Conservation (phyloP, 2,888 invertebrate genomes). For the Adelphocoris suturalis region DNA sequence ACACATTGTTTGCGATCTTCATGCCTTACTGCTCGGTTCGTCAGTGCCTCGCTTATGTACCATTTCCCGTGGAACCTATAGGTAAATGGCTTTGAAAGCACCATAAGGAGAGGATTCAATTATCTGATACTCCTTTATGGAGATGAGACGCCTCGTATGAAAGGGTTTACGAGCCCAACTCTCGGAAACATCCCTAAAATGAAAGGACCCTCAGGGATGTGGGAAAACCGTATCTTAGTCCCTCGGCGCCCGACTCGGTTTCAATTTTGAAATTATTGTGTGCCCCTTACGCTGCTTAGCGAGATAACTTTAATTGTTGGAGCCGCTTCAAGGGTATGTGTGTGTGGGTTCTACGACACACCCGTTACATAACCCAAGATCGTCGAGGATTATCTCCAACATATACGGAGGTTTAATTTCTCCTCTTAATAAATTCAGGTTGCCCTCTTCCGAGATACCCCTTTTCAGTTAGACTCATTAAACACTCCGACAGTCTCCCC, state of each 20-base stretch:
- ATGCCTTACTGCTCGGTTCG: too few species aligned
- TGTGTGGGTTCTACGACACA: slow-evolving; percentile 22
- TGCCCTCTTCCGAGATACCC: slow-evolving; percentile 24
- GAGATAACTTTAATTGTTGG: slow-evolving; percentile 65
- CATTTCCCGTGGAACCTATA: not conserved
- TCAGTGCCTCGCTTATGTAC: too few species aligned
- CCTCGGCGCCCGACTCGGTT: slow-evolving; percentile 59
- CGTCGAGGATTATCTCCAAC: slow-evolving; percentile 55
- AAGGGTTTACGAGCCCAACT: slow-evolving; percentile 43
- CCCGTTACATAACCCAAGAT: slow-evolving; percentile 35
- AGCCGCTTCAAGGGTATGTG: slow-evolving; percentile 23
- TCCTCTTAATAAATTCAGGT: slow-evolving; percentile 67
- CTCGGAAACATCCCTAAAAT: slow-evolving; percentile 47
- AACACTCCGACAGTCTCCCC: not conserved
- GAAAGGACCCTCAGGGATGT: slow-evolving; percentile 49
- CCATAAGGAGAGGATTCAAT: slow-evolving; percentile 62
- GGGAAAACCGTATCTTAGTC: slow-evolving; percentile 48
- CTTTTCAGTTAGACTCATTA: slow-evolving; percentile 46
- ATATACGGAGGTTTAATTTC: slow-evolving; percentile 57
- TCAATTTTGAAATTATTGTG: slow-evolving; percentile 69
- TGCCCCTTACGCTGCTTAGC: slow-evolving; percentile 26
- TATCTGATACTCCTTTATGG: slow-evolving; percentile 68
- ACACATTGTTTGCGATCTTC: too few species aligned
- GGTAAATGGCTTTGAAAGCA: slow-evolving; percentile 17
- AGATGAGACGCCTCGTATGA: slow-evolving; percentile 54